Base-by-base conservation (phyloP, 2,888 invertebrate genomes). In the Dasysyrphus albostriatus region DNA sequence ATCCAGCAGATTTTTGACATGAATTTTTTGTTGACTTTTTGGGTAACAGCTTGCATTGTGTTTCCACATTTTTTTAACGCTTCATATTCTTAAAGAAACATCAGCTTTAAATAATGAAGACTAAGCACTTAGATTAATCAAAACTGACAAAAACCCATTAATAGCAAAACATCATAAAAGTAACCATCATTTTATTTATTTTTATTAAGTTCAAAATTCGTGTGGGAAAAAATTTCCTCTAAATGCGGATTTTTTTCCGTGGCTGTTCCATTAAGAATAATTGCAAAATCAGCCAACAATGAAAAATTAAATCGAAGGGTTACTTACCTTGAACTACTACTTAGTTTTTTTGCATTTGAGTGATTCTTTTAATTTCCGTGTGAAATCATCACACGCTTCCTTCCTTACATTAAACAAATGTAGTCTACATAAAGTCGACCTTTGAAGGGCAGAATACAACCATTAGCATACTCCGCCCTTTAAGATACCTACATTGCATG, bases 341-440 rank as follows among this genome's bases (percentile, higher is more conserved):
- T 7, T 42, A 54, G 19, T 39, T 29, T 77, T 81, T 73, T 73
- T 77, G 76, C 84, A 85, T 73, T 8, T 67, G 82, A 77, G 34
- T 85, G 82, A 82, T 73, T 77, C 69, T 82, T 61, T 82, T 85
- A 81, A 82, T 85, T 82, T 74, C 77, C 82, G 85, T 85, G 85
- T 85, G 85, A 85, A 85, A 85, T 74, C 73, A 58, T 85, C 85
- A 74, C 85, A 77, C 85, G 70, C 76, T 54, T 44, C 51, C 10
- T 34, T 24, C 61, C 5, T 32, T 61, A n/a, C 16, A 7, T 6
- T n/a, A n/a, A n/a, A 14, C 42, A 19, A 6, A 32, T 32, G 32
- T 37, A 37, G 37, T 9, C n/a, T 37, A 9, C 12, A 24, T 44
- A 8, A 10, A 42, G 19, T 24, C 61, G 47, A 67, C 67, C 47